A percentile compares a stretch with the other conserved stretches of the same genome.
These are phyloP conservation scores for Diaperis boleti DNA, from an alignment of 2,888 invertebrate genomes.

Conservation along the genomic window DNA sequence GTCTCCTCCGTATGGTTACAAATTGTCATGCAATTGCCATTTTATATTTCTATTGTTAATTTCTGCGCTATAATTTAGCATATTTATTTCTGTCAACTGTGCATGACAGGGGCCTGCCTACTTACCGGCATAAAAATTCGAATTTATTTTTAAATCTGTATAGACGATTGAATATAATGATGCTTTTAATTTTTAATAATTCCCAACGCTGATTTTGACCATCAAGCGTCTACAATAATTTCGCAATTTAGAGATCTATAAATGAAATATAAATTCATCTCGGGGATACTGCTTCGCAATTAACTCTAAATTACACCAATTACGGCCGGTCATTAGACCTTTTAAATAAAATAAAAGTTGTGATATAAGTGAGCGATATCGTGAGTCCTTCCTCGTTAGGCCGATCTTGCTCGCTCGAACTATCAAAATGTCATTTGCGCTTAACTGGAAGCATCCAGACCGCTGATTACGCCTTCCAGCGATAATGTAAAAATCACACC, in stretches of 20 bases:
- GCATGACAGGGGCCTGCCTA: constrained; percentile 40
- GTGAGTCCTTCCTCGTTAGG: constrained; percentile 46
- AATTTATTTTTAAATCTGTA: too few species aligned
- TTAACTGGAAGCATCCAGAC: constrained; percentile 44
- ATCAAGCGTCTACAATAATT: too few species aligned
- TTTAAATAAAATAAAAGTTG: constrained; percentile 54
- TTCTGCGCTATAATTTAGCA: constrained; percentile 47
- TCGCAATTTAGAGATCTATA: constrained; percentile 3
- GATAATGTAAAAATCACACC: constrained; percentile 47
- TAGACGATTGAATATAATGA: too few species aligned
- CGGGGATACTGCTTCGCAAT: constrained; percentile 35
- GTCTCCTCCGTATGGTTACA: constrained; percentile 54
- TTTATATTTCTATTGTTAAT: constrained; percentile 53
- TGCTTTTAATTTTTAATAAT: too few species aligned
- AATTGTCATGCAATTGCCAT: constrained; percentile 56
- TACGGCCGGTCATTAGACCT: constrained; percentile 48
- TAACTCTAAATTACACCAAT: constrained; percentile 49
- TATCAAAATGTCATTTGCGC: constrained; percentile 58
- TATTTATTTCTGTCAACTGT: constrained; percentile 44
- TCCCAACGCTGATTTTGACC: too few species aligned
- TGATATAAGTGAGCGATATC: constrained; percentile 52
- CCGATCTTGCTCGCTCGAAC: constrained; percentile 34
- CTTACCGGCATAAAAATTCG: constrained; percentile 11
- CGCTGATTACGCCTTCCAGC: constrained; percentile 47
- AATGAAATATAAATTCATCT: constrained; percentile 24